Evolutionary conservation across 92 coral and sea anemone genomes (phyloP), one percentile per base, ranked within the genome.

Genomic region (Scolanthus callimorphus): DNA sequence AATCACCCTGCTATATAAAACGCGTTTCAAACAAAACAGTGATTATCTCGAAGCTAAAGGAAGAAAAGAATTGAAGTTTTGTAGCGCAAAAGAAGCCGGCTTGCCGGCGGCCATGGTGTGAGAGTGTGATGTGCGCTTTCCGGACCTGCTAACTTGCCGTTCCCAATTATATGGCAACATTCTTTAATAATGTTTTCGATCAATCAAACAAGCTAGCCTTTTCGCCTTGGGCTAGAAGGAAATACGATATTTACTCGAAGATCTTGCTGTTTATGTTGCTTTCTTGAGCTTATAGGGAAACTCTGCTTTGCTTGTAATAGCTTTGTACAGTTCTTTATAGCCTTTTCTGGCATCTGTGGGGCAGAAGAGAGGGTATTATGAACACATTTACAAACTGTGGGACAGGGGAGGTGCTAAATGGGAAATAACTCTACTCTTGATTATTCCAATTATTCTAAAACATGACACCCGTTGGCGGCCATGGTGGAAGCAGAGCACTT

Each of bases 211-310:
- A 71, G 54, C 83, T 77, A 53, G 63, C 74, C 64, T 55, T 26
- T 70, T 86, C 55, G 95, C 95, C 95, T 81, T 71, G 89, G 95
- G 95, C 95, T 17, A 81, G 58, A 51, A 51, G 59, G 89, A 86
- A 86, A 86, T 65, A 66, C 80, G 95, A 86, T 86, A 78, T 73
- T 73, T 60, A 64, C 68, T 12, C 26, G 70, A 46, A 67, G 62
- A 11, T 67, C 12, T 28, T 23, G 78, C 74, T 86, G 89, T 82
- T 86, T 78, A 73, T 76, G 73, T 57, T 68, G 74, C 45, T 51
- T 86, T 76, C 57, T 62, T n/a, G n/a, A n/a, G n/a, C n/a, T n/a
- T n/a, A n/a, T n/a, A n/a, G n/a, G n/a, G n/a, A n/a, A n/a, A n/a
- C n/a, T n/a, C n/a, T n/a, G n/a, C n/a, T n/a, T n/a, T n/a, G n/a